These are phyloP conservation scores for Strigops habroptila DNA, from an alignment of 2,113 vertebrate genomes.

Conservation along the genomic window DNA sequence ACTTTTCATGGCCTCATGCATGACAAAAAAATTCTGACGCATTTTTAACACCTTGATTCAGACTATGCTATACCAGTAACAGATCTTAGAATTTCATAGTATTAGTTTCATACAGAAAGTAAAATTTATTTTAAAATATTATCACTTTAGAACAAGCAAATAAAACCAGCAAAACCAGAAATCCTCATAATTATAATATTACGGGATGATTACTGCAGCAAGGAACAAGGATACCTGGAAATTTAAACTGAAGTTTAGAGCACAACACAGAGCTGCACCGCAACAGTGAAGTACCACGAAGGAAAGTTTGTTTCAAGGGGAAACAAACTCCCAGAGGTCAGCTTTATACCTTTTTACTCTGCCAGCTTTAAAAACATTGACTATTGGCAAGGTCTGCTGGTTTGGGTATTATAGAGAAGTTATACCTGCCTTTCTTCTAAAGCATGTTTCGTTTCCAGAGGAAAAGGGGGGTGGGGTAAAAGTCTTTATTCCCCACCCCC, in stretches of 20 bases:
- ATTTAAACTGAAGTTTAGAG: neutral
- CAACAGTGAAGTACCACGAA: neutral
- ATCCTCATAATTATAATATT: neutral
- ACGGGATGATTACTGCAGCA: neutral
- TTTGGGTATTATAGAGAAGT: neutral
- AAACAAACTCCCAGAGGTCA: neutral
- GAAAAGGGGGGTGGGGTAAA: fast-evolving
- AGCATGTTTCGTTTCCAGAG: neutral
- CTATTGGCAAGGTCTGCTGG: neutral
- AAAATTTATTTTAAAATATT: neutral
- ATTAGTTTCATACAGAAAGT: neutral
- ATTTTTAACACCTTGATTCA: neutral
- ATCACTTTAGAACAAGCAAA: neutral
- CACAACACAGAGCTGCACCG: neutral
- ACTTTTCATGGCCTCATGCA: neutral
- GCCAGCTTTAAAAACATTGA: neutral
- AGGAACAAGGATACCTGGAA: neutral
- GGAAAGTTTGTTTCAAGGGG: neutral
- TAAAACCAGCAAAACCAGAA: neutral
- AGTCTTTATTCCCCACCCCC: neutral
- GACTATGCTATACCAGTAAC: neutral
- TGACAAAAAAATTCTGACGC: neutral
- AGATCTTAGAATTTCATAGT: neutral
- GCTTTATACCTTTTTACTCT: neutral
- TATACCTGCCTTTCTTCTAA: neutral